A percentile compares a stretch with the other conserved stretches of the same genome.
Conservation (phyloP, 2,888 invertebrate genomes). For the Danaus chrysippus region DNA sequence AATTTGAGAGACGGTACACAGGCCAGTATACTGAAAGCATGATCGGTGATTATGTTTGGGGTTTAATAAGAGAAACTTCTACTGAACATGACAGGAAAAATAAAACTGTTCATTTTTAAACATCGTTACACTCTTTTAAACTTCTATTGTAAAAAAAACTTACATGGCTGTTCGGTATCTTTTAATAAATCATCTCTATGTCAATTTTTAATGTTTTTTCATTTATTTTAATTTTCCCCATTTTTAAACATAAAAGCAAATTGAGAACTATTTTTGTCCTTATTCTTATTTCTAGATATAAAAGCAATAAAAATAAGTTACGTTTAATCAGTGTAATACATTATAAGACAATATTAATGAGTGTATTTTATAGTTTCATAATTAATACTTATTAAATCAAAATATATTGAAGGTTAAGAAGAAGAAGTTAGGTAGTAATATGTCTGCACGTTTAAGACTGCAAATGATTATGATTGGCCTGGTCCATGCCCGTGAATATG, state of each 20-base stretch:
- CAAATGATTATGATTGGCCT: too few species aligned
- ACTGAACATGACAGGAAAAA: constrained; percentile 13
- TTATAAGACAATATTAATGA: too few species aligned
- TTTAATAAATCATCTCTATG: constrained; percentile 8
- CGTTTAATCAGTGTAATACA: too few species aligned
- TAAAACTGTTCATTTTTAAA: constrained; percentile 18
- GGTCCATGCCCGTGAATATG: too few species aligned
- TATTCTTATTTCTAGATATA: constrained; percentile 8
- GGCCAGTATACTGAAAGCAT: constrained; percentile 25
- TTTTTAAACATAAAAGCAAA: constrained; percentile 12
- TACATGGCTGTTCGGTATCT: constrained; percentile 1
- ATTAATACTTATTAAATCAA: too few species aligned
- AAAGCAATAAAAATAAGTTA: constrained; percentile 9
- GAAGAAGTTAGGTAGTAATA: too few species aligned
- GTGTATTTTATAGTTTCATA: too few species aligned
- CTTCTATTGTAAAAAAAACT: constrained; percentile 10
- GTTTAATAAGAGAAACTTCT: constrained; percentile 21
- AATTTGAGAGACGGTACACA: constrained; percentile 23
- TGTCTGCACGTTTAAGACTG: too few species aligned
- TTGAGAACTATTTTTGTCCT: constrained; percentile 8
- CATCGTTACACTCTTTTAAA: neutral
- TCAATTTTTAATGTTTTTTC: constrained; percentile 9
- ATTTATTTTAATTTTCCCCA: constrained; percentile 7
- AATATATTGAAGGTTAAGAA: too few species aligned
- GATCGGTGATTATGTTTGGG: constrained; percentile 27